Evolutionary conservation across 2,113 vertebrate genomes (phyloP), one percentile per base, ranked within the genome.

Genomic region (Mesocricetus auratus): DNA sequence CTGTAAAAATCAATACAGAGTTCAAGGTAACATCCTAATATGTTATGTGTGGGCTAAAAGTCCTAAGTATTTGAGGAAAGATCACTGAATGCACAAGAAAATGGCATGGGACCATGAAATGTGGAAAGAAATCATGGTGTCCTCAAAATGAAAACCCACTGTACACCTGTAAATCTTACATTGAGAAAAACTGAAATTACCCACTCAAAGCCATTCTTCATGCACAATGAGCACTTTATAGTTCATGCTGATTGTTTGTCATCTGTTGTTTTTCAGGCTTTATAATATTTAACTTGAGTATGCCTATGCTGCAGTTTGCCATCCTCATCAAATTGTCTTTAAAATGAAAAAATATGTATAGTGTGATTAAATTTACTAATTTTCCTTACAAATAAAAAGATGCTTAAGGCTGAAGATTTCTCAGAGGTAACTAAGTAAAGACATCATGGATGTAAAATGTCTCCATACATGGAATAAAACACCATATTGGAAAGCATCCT

Each of bases 181-280:
- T 13, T 58, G 21, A 58, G 5, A 58, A 39, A 81, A 81, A 6
- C 5, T 60, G 1, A 82, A 60, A 60, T n/a, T 60, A 15, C 5
- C 13, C 66, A 66, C 3, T 66, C 26, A 31, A 66, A 31, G 12
- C 31, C 64, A 31, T 66, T 4, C 60, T 62, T 66, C 0, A 68
- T 68, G 33, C 33, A 66, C 64, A 66, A 60, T 60, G 58, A 60
- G 5, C 4, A 60, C 17, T 56, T 56, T 56, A 64, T 64, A 22
- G 3, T 13, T 36, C 13, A 4, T n/a, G 7, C 4, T n/a, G 2
- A 53, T 36, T 56, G 19, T 56, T 16, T 56, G 19, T 0, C 19
- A 22, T 81, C 19, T 77, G 12, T 17, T 81, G 19, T 56, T 26
- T 9, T 36, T 56, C 31, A 79, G 7, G 1, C 3, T 50, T 79